Evolutionary conservation across 2,888 invertebrate species (phyloP).

Genomic region (Bursaphelenchus okinawaensis): DNA sequence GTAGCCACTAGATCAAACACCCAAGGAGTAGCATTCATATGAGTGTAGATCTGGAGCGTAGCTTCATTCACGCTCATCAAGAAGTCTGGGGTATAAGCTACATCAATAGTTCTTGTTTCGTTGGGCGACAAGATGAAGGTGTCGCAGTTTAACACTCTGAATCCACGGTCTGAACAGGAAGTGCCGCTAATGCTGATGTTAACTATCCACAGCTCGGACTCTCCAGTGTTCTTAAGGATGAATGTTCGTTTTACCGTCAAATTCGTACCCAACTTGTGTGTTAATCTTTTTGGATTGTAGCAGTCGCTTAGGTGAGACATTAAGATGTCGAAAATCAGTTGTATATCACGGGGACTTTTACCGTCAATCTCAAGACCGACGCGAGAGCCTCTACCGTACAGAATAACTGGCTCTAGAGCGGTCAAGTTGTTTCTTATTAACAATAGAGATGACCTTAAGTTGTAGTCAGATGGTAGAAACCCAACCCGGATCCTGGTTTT

Average conservation of each 20-base stretch:
- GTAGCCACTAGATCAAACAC: constrained; percentile 69
- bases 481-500: constrained; percentile 59
- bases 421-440: constrained; percentile 80
- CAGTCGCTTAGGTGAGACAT: constrained; percentile 64
- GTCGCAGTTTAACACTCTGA: constrained; percentile 71
- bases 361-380: constrained; percentile 72
- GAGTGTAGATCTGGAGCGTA: constrained; percentile 59
- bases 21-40: constrained; percentile 57
- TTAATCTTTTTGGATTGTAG: constrained; percentile 60
- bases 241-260: constrained; percentile 76
- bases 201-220: constrained; percentile 55
- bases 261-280: constrained; percentile 63
- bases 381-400: constrained; percentile 77
- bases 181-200: constrained; percentile 63
- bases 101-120: constrained; percentile 72
- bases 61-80: constrained; percentile 71
- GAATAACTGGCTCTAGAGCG: constrained; percentile 75
- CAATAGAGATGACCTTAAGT: constrained; percentile 60
- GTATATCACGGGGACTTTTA: constrained; percentile 56
- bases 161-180: constrained; percentile 64
- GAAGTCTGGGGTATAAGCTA: constrained; percentile 80
- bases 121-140: constrained; percentile 71
- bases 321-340: constrained; percentile 73
- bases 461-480: constrained; percentile 62
- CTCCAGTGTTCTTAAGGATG: constrained; percentile 81